Conservation (phyloP, 2,113 vertebrate genomes). For the Anthoscopus minutus region DNA sequence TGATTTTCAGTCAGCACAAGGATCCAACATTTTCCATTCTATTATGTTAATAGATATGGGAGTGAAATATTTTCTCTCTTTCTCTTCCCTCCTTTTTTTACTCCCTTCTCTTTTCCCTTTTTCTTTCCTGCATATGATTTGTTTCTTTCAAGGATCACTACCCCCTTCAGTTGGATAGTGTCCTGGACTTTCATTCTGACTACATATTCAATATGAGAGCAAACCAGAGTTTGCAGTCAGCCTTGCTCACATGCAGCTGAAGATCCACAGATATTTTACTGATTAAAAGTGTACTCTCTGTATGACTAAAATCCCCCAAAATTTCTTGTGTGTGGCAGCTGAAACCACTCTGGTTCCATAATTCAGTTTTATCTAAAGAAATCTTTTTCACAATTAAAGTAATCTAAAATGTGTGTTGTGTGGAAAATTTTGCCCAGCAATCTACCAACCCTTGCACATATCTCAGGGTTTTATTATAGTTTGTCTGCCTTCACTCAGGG, state of each 20-base stretch:
- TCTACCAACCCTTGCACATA: neutral
- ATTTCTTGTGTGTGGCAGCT: neutral
- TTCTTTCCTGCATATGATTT: neutral
- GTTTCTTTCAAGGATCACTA: neutral
- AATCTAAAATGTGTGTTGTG: neutral
- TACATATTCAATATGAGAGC: neutral
- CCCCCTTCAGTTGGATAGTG: neutral
- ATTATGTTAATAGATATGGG: no score
- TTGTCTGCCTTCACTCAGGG: neutral
- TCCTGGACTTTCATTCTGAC: neutral
- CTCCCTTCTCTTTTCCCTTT: neutral
- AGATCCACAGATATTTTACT: neutral
- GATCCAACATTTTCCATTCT: neutral
- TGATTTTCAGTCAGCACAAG: neutral
- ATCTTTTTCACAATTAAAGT: neutral
- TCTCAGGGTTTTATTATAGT: neutral
- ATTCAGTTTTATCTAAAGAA: neutral
- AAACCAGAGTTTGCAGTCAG: neutral
- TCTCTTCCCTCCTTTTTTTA: rapidly evolving
- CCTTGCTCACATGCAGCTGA: neutral
- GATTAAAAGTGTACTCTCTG: neutral
- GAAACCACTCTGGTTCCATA: neutral
- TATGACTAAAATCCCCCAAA: neutral
- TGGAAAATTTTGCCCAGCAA: neutral
- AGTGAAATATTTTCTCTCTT: neutral